A percentile compares a stretch with the other conserved stretches of the same genome.
Evolutionary conservation across 64 coral and sea anemone genomes (phyloP).

Genomic region (Pocillopora damicornis): DNA sequence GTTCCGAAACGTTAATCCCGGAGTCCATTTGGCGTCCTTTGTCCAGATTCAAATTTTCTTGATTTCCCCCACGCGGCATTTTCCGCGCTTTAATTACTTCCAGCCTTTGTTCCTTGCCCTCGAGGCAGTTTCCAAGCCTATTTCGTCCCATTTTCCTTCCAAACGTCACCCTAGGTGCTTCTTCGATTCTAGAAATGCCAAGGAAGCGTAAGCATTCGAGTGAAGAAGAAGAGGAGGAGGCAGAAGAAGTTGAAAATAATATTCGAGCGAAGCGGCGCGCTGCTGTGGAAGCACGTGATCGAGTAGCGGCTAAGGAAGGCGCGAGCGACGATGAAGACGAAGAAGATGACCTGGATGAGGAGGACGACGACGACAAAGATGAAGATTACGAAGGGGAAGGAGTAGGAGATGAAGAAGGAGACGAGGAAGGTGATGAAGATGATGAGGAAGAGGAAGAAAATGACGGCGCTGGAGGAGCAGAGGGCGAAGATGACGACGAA

Average conservation of each 20-base stretch:
- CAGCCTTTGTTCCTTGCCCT: conserved; percentile 19
- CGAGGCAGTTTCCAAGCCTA: background rate
- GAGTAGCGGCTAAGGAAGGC: conserved; percentile 64
- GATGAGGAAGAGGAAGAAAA: conserved; percentile 63
- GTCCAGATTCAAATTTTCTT: conserved; percentile 26
- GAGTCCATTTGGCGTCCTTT: conserved; percentile 48
- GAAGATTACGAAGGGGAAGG: conserved; percentile 66
- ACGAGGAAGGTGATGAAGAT: conserved; percentile 56
- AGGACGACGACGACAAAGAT: conserved; percentile 73
- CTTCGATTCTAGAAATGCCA: conserved; percentile 43
- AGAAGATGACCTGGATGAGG: conserved; percentile 66
- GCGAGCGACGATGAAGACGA: conserved; percentile 56
- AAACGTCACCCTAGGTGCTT: background rate
- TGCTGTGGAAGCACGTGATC: conserved; percentile 73
- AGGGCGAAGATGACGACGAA: conserved; percentile 57
- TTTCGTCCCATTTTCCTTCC: conserved; percentile 6
- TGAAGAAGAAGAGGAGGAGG: conserved; percentile 77
- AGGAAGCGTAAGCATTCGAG: conserved; percentile 88
- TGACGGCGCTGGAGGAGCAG: conserved; percentile 43
- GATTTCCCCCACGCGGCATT: conserved; percentile 23
- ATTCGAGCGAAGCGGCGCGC: conserved; percentile 67
- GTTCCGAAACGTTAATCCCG: conserved; percentile 18
- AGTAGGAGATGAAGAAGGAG: conserved; percentile 50
- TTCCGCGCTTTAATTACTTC: conserved; percentile 13
- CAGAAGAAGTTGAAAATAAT: conserved; percentile 70